These are phyloP conservation scores for Peromyscus maniculatus DNA, from an alignment of 2,113 vertebrate species.

Conservation along the genomic window DNA sequence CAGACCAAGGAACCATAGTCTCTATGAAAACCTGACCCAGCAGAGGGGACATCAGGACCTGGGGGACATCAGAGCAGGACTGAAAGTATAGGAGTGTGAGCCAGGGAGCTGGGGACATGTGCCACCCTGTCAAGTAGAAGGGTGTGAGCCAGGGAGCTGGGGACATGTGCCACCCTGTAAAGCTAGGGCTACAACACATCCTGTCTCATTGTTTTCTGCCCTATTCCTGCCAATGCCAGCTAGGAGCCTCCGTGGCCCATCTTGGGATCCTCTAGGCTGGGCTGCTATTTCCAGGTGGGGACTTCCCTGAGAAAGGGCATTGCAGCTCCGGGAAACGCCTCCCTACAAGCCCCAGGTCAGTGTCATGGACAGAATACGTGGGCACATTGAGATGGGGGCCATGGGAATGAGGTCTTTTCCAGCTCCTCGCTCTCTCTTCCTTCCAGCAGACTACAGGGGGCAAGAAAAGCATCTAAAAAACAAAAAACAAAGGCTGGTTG, in stretches of 20 bases:
- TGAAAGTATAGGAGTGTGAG: not conserved
- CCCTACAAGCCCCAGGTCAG: rapidly evolving
- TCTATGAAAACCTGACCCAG: not conserved
- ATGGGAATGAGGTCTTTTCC: no score
- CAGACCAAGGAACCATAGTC: not conserved
- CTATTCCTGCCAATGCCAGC: rapidly evolving
- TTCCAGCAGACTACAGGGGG: not conserved
- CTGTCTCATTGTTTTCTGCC: not conserved
- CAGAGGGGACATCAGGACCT: not conserved
- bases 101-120: no score
- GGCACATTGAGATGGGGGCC: not conserved
- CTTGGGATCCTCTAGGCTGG: not conserved
- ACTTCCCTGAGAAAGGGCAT: not conserved
- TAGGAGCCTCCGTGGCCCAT: not conserved
- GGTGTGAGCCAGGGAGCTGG: not conserved
- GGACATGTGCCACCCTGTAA: not conserved
- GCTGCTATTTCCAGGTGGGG: not conserved
- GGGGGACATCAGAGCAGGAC: not conserved
- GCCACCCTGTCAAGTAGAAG: not conserved
- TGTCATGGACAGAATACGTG: no score
- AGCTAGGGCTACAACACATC: not conserved
- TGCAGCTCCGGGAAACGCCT: not conserved
- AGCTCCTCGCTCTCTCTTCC: not conserved
- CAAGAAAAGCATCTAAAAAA: constrained; percentile 4
- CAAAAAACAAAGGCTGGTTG: constrained; percentile 39